phyloP scores from a whole-genome alignment of 1,140 invertebrate genomes.

The Cotesia glomerata region DNA sequence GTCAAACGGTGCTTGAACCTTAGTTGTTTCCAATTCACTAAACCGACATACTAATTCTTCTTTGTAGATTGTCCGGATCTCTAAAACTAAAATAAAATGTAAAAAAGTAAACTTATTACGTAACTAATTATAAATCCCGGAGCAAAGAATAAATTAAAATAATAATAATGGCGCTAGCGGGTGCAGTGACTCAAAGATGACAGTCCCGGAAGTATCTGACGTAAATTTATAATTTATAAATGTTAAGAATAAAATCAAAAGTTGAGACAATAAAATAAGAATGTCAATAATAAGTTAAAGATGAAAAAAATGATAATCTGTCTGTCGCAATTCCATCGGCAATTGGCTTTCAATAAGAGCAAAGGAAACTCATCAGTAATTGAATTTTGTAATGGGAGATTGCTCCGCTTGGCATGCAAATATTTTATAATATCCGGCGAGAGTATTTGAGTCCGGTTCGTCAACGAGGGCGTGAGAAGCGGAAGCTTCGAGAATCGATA shows the following conservation, averaged over 20 bases:
- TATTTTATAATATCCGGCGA: conserved; percentile 24
- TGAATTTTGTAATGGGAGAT: conserved; percentile 18
- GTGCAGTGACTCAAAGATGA: no score
- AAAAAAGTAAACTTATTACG: no score
- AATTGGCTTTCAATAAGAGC: conserved; percentile 8
- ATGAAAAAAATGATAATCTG: background rate
- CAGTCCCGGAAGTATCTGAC: no score
- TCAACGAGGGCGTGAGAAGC: conserved; percentile 30
- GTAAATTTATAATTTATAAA: no score
- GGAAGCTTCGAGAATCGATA: conserved; percentile 38
- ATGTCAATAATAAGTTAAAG: no score
- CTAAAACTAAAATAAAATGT: no score
- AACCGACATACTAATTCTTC: background rate
- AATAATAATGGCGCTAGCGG: no score
- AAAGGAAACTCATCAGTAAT: conserved; percentile 17
- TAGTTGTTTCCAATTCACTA: conserved; percentile 4
- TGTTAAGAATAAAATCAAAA: no score
- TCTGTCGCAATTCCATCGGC: background rate
- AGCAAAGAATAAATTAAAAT: no score
- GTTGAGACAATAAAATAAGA: no score
- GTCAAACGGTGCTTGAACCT: conserved; percentile 54
- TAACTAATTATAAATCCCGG: no score
- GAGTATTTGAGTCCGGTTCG: conserved; percentile 7
- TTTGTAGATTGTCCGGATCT: no score
- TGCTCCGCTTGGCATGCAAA: conserved; percentile 2